A percentile compares a stretch with the other conserved stretches of the same genome.
Evolutionary conservation across 2,888 invertebrate genomes (phyloP).

Genomic region (Clepsis dumicolana): DNA sequence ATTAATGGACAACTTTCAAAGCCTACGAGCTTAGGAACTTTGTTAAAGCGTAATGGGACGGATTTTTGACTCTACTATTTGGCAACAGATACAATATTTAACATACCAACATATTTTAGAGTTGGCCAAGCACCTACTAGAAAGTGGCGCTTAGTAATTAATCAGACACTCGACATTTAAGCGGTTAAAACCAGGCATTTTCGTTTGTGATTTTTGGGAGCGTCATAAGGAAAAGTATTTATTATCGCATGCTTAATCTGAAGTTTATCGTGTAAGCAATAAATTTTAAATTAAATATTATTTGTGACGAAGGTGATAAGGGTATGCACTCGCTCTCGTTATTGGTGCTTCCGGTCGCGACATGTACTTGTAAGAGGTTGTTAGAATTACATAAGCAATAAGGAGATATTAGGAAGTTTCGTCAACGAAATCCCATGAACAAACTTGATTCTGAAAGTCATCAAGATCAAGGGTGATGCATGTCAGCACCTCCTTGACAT

Average conservation of each 20-base stretch:
- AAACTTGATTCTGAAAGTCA: too few species aligned
- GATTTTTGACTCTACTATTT: background rate
- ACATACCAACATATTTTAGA: too few species aligned
- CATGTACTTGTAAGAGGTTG: too few species aligned
- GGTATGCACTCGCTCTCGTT: background rate
- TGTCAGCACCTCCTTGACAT: too few species aligned
- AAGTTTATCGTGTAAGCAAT: background rate
- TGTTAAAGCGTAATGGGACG: conserved; percentile 3
- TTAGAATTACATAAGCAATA: too few species aligned
- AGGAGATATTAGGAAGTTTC: too few species aligned
- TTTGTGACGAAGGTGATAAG: background rate
- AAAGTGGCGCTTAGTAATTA: too few species aligned
- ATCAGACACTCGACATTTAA: too few species aligned
- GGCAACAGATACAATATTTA: too few species aligned
- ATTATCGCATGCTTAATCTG: background rate
- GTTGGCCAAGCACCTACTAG: too few species aligned
- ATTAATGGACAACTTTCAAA: conserved; percentile 13
- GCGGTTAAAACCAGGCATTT: background rate
- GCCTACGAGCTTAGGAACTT: conserved; percentile 7
- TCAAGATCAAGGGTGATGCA: too few species aligned
- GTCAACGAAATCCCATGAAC: too few species aligned
- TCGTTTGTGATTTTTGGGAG: background rate
- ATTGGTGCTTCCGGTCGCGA: background rate
- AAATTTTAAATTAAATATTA: background rate
- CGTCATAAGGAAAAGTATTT: background rate